Evolutionary conservation across 2,113 vertebrate genomes (phyloP).

Genomic region (Salvelinus alpinus): DNA sequence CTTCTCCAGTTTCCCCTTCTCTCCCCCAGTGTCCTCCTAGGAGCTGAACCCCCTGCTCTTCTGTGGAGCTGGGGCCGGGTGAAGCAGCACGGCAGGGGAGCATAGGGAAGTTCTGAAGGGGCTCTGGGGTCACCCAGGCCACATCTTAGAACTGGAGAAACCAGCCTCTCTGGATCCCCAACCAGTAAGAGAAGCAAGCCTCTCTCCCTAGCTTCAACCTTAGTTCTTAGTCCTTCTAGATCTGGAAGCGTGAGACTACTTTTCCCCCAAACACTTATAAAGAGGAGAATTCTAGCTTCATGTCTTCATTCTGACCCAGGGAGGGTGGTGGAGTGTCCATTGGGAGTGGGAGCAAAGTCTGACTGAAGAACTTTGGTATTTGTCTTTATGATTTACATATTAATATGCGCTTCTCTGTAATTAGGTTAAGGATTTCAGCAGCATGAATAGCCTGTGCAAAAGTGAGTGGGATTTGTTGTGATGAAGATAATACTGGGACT

Average conservation of each 20-base stretch:
- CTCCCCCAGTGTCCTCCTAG: background rate
- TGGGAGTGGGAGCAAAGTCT: constrained; percentile 13
- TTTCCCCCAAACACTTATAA: background rate
- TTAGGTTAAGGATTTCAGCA: background rate
- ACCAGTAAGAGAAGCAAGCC: constrained; percentile 9
- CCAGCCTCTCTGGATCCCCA: constrained; percentile 12
- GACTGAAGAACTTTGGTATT: background rate
- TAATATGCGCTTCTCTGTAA: background rate
- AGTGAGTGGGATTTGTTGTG: background rate
- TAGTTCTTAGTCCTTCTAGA: no score
- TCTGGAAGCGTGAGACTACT: no score
- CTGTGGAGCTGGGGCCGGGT: constrained; percentile 12
- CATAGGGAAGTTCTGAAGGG: constrained; percentile 19
- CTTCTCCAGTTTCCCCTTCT: background rate
- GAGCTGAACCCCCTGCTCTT: background rate
- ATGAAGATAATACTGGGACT: no score
- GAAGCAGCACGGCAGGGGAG: constrained; percentile 23
- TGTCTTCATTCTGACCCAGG: background rate
- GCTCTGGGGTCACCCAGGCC: constrained; percentile 11
- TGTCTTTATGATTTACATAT: background rate
- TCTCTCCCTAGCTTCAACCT: no score
- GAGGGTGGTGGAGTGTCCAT: constrained; percentile 15
- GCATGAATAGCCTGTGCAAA: background rate
- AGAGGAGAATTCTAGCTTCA: background rate
- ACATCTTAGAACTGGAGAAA: constrained; percentile 22